Percentiles rank a stretch among this genome's conserved stretches.
Conservation (phyloP, 2,113 vertebrate species). For the Cebidichthys violaceus region DNA sequence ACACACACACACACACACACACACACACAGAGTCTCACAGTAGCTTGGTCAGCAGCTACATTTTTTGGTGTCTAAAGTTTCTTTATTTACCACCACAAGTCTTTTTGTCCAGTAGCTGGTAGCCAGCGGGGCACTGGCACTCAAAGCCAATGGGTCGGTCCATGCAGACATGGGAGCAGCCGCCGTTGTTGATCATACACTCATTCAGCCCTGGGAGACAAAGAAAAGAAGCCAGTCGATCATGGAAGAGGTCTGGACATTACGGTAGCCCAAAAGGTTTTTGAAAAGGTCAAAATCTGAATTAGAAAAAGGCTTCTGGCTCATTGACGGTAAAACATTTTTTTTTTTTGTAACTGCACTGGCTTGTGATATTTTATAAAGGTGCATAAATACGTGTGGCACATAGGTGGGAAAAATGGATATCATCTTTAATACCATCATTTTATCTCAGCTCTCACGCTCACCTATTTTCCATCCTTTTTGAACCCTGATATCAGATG, state of each 20-base stretch:
- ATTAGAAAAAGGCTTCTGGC: neutral
- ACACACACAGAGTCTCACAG: neutral
- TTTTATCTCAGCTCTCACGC: conserved; percentile 23
- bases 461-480: conserved; percentile 5
- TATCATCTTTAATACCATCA: conserved; percentile 22
- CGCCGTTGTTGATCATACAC: conserved; percentile 93
- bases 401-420: neutral
- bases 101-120: conserved; percentile 95
- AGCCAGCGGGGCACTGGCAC: conserved; percentile 93
- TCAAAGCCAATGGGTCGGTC: conserved; percentile 94
- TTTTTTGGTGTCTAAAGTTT: neutral
- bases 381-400: neutral
- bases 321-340: neutral
- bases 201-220: conserved; percentile 82
- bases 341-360: too few species aligned
- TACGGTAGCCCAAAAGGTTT: neutral
- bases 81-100: conserved; percentile 93
- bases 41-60: conserved; percentile 15
- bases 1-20: neutral
- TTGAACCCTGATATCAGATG: conserved; percentile 49
- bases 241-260: neutral
- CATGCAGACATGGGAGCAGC: conserved; percentile 96
- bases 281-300: conserved; percentile 12
- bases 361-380: conserved; percentile 19
- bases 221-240: conserved; percentile 23